Percentiles rank a stretch among this genome's conserved stretches.
phyloP scores from a whole-genome alignment of 2,888 invertebrate species.

The Pteria penguin region DNA sequence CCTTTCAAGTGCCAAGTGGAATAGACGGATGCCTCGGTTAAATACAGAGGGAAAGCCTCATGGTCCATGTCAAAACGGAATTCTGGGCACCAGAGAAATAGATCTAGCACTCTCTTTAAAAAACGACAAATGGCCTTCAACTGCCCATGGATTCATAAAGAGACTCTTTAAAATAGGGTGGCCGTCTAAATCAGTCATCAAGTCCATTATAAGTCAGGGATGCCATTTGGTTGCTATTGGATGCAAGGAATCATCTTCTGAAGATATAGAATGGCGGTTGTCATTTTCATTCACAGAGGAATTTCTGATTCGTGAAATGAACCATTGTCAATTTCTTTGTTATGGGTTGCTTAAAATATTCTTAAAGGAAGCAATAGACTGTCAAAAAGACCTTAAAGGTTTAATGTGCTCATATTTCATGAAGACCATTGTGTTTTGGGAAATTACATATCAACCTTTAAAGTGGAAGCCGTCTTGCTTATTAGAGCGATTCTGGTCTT shows the following conservation, averaged over 20 bases:
- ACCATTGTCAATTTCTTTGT: slow-evolving; percentile 7
- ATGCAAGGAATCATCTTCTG: background rate
- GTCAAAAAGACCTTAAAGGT: background rate
- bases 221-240: slow-evolving; percentile 10
- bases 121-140: slow-evolving; percentile 1
- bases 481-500: slow-evolving; percentile 1
- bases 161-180: background rate
- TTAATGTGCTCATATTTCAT: slow-evolving; percentile 10
- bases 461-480: background rate
- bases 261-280: slow-evolving; percentile 2
- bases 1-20: too few species aligned
- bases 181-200: background rate
- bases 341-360: slow-evolving; percentile 18
- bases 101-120: background rate
- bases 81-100: too few species aligned
- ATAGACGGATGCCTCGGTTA: too few species aligned
- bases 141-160: slow-evolving; percentile 1
- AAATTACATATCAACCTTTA: background rate
- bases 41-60: too few species aligned
- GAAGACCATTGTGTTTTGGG: slow-evolving; percentile 17
- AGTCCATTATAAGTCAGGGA: background rate
- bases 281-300: slow-evolving; percentile 2
- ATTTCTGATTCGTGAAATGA: background rate
- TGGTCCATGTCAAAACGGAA: too few species aligned
- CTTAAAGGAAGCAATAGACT: slow-evolving; percentile 1